Base-by-base conservation (phyloP, 2,888 invertebrate species). In the Tanytarsus gracilentus region DNA sequence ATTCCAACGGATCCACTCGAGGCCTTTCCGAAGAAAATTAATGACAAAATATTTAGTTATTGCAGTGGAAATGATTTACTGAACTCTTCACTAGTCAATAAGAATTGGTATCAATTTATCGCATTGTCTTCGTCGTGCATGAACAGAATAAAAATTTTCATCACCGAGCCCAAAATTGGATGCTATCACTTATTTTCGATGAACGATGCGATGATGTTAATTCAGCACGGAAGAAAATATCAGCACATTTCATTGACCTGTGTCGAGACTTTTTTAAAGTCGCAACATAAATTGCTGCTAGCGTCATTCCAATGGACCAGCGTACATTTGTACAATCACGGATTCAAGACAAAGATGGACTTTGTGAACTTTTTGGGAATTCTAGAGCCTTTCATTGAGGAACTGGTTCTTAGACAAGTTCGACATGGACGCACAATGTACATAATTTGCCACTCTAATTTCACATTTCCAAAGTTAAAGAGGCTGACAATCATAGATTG, bases 341-440 rank as follows among this genome's bases (percentile, higher is more conserved):
- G 8, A 1, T 58, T 58, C 11, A 27, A 29, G 26, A 30, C 11
- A 18, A 25, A 58, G 30, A 58, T 58, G 7, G 58, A 58, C 2
- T 29, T 58, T 11, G 23, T 21, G 4, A 29, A 58, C n/a, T 58
- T 58, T 9, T 9, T 58, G 2, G 58, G 58, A 9, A 30, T 58
- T 1, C 21, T 58, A 2, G 58, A 58, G 21, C 48, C 58, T 5
- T 21, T 16, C 21, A 29, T 58, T 27, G 48, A 58, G 23, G 23
- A 18, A n/a, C 9, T 58, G n/a, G n/a, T 1, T 2, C 9, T 58
- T 3, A 6, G 23, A 25, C 3, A 7, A 6, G 14, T 58, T 9
- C 3, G 6, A 48, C 14, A 26, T n/a, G 40, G 8, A 11, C 4
- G 7, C 4, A 8, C 40, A 1, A 40, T n/a, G 7, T 16, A 18